Percentiles rank a stretch among this genome's conserved stretches.
These are phyloP conservation scores for Araneus ventricosus DNA, from an alignment of 1,140 invertebrate genomes.

Conservation along the genomic window DNA sequence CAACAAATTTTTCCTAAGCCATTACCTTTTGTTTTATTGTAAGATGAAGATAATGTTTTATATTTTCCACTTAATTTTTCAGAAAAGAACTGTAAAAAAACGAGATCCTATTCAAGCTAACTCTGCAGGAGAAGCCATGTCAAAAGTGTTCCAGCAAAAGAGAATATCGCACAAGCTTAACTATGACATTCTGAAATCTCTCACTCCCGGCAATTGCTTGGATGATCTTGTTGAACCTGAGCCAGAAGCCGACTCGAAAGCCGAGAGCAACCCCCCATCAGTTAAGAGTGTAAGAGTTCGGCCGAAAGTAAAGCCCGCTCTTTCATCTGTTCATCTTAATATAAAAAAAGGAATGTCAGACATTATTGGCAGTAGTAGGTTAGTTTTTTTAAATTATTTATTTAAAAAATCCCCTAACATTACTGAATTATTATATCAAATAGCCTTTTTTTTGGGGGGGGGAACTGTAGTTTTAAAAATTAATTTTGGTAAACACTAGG, in stretches of 20 bases:
- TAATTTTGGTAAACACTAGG: too few species aligned
- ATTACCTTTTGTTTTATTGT: neutral
- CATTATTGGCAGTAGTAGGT: conserved; percentile 66
- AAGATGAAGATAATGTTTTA: too few species aligned
- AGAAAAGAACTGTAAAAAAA: conserved; percentile 76
- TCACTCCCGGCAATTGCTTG: conserved; percentile 78
- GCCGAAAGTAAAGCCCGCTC: neutral
- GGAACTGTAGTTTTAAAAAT: too few species aligned
- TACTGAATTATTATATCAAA: too few species aligned
- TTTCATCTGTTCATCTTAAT: conserved; percentile 22
- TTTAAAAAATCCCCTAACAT: too few species aligned
- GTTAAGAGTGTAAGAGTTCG: conserved; percentile 7
- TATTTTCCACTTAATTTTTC: neutral
- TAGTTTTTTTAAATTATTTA: neutral
- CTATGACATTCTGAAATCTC: conserved; percentile 95
- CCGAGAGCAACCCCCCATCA: neutral
- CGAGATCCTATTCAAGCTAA: conserved; percentile 86
- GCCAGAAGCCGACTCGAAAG: neutral
- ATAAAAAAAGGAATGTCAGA: conserved; percentile 67
- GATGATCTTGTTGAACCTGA: neutral
- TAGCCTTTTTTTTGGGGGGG: too few species aligned
- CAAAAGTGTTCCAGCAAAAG: conserved; percentile 96
- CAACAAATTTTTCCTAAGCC: neutral
- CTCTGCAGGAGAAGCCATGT: conserved; percentile 93
- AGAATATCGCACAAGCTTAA: conserved; percentile 98